Conservation (phyloP, 2,113 vertebrate genomes). For the Crotalus helleri region DNA sequence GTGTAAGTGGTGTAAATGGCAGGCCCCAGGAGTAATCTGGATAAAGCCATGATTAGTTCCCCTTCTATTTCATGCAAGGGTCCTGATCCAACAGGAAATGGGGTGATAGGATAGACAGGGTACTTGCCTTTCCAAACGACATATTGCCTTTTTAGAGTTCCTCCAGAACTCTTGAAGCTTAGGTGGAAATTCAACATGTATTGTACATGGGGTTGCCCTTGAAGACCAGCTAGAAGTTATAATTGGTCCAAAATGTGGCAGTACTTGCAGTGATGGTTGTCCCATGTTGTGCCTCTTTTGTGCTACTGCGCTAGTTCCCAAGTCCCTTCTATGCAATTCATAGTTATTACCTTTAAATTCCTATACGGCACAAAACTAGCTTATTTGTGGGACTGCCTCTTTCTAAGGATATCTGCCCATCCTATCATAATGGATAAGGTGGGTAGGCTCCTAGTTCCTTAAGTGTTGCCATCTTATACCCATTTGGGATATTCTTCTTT, state of each 20-base stretch:
- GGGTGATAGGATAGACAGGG: too few relatives aligned
- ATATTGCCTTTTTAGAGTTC: background rate
- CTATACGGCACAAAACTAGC: background rate
- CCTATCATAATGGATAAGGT: background rate
- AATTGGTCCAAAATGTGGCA: background rate
- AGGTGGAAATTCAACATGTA: background rate
- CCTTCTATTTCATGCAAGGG: background rate
- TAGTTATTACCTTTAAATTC: background rate
- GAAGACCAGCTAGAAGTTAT: background rate
- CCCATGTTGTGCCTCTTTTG: background rate
- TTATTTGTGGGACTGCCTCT: background rate
- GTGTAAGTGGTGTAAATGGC: background rate
- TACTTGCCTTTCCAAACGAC: background rate
- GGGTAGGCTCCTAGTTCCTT: background rate
- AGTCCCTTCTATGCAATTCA: background rate
- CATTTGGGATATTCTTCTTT: background rate
- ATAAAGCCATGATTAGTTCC: background rate
- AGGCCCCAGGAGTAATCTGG: background rate
- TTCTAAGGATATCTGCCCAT: background rate
- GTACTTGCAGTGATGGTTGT: background rate
- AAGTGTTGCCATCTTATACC: background rate
- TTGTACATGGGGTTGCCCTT: background rate
- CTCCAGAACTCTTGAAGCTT: background rate
- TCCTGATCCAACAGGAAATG: background rate
- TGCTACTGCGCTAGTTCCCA: background rate